Percentiles rank a stretch among this genome's conserved stretches.
These are phyloP conservation scores for Argyrosomus regius DNA, from an alignment of 2,797 vertebrate genomes.

Conservation along the genomic window DNA sequence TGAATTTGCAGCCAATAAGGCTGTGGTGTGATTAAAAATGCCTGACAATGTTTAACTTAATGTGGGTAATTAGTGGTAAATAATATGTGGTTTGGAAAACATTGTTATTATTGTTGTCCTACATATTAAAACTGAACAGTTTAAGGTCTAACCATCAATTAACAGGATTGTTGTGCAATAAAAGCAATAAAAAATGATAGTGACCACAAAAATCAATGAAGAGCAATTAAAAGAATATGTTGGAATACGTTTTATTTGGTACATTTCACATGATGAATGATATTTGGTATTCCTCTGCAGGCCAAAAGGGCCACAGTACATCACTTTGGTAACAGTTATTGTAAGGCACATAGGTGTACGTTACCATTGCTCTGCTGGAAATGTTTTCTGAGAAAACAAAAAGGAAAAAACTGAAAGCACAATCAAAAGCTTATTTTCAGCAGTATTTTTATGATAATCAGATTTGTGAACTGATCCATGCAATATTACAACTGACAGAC, in stretches of 20 bases:
- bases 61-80: too few species aligned
- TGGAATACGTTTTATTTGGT: slow-evolving; percentile 71
- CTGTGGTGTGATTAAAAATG: not conserved
- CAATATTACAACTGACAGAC: slow-evolving; percentile 71
- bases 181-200: not conserved
- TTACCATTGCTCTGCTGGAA: slow-evolving; percentile 55
- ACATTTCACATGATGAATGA: slow-evolving; percentile 49
- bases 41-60: too few species aligned
- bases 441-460: slow-evolving; percentile 75
- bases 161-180: not conserved
- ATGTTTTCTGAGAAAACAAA: slow-evolving; percentile 62
- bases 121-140: not conserved
- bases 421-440: slow-evolving; percentile 74
- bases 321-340: slow-evolving; percentile 49
- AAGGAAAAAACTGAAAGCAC: slow-evolving; percentile 50
- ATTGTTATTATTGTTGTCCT: not conserved
- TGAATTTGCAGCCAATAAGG: not conserved
- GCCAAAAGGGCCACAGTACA: slow-evolving; percentile 35
- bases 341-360: slow-evolving; percentile 61
- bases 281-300: slow-evolving; percentile 36
- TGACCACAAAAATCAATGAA: slow-evolving; percentile 3
- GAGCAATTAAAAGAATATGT: slow-evolving; percentile 30
- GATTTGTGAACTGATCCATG: slow-evolving; percentile 80
- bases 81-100: not conserved
- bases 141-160: not conserved